Evolutionary conservation across 2,888 invertebrate species (phyloP), one percentile per base, ranked within the genome.

Genomic region (Eristalinus sepulchralis): DNA sequence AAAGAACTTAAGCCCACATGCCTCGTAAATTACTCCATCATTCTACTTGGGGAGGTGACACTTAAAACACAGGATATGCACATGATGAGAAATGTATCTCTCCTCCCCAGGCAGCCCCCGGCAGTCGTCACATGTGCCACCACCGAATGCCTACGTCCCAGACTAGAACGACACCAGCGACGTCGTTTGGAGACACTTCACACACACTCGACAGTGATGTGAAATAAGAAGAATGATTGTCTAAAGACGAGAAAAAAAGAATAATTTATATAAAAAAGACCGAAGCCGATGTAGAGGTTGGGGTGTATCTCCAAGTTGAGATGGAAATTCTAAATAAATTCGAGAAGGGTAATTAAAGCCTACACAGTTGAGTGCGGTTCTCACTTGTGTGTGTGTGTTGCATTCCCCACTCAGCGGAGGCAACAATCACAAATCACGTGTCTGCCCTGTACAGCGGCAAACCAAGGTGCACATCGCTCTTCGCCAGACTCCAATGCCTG

Each of bases 41-140:
- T 20, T 75, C 31, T 53, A 66, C 63, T 53, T 47, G 47, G 75
- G 55, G 80, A 84, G 75, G 83, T 80, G 83, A 84, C 83, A 84
- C 80, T 84, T 76, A 76, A 60, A 85, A 85, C 67, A 85, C 81
- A 77, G 81, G 81, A 77, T 85, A 81, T 81, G 77, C 84, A 81
- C 67, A 81, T 77, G 81, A 68, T 77, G 81, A 72, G 47, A 72
- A 62, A 34, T 59, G 4, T 76, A 10, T 66, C 70, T 47, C 73
- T n/a, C 39, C 4, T 53, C 55, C 63, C 57, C 10, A 9, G 24
- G 13, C 39, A 57, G 34, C 53, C 64, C 22, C 39, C 53, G 64
- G 33, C 33, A 13, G 24, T 57, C 24, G 13, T 57, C 24, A 57
- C 55, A 47, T 47, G 47, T 47, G 34, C 63, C 73, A 22, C 11